A percentile compares a stretch with the other conserved stretches of the same genome.
Conservation (phyloP, 2,113 vertebrate species). For the Formicarius rufipectus region DNA sequence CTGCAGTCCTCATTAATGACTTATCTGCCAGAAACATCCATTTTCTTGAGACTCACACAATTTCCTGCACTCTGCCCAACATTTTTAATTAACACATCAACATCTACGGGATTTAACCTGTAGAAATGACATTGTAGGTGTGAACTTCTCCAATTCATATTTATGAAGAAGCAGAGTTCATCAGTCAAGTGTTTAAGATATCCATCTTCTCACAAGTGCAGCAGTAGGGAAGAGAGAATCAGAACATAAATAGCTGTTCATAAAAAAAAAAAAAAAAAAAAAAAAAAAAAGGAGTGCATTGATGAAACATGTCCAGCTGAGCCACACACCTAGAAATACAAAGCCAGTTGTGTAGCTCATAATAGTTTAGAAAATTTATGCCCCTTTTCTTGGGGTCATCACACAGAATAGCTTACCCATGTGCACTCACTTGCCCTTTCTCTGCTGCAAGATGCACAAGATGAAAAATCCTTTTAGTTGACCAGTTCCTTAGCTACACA, state of each 20-base stretch:
- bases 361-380: neutral
- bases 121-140: neutral
- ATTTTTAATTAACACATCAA: neutral
- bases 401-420: neutral
- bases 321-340: rapidly evolving
- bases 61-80: neutral
- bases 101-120: neutral
- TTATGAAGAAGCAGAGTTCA: neutral
- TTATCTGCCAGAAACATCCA: neutral
- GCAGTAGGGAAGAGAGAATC: neutral
- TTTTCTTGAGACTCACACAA: neutral
- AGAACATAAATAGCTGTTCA: neutral
- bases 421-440: neutral
- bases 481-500: neutral
- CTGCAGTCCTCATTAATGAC: neutral
- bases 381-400: neutral
- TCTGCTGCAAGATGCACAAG: neutral
- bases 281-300: neutral
- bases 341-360: neutral
- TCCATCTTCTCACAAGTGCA: neutral
- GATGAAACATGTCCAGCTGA: neutral
- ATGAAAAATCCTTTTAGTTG: neutral
- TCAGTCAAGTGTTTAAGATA: neutral
- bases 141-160: neutral
- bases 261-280: neutral